Conservation (phyloP, 2,797 vertebrate genomes). For the Argyrosomus regius region DNA sequence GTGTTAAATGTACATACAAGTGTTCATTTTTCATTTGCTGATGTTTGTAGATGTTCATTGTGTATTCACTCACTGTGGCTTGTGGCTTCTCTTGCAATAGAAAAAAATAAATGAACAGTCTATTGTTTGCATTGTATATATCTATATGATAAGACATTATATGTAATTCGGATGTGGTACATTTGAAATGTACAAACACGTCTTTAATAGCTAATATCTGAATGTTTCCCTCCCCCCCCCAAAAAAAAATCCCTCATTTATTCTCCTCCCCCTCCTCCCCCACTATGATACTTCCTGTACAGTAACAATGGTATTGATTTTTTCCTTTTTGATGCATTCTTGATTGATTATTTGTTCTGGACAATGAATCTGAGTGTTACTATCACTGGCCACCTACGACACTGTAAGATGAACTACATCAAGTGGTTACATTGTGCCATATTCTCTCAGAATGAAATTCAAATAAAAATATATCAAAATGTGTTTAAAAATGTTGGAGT, state of each 20-base stretch:
- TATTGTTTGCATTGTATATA: conserved; percentile 85
- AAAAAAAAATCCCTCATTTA: conserved; percentile 27
- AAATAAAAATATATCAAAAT: conserved; percentile 82
- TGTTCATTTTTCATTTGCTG: conserved; percentile 77
- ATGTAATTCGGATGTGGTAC: conserved; percentile 81
- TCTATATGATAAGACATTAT: conserved; percentile 78
- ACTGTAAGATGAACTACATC: conserved; percentile 77
- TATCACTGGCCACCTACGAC: conserved; percentile 66
- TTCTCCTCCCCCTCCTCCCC: conserved; percentile 16
- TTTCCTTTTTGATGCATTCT: conserved; percentile 77
- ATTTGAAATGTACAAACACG: conserved; percentile 84
- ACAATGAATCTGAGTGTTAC: conserved; percentile 75
- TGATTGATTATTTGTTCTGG: conserved; percentile 73
- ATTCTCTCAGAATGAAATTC: conserved; percentile 82
- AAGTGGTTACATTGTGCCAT: conserved; percentile 83
- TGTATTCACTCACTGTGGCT: conserved; percentile 80
- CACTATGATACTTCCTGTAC: conserved; percentile 73
- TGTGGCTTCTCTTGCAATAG: conserved; percentile 83
- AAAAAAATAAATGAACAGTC: conserved; percentile 66
- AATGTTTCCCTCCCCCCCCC: conserved; percentile 69
- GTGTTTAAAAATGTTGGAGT: conserved; percentile 38
- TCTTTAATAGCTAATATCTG: conserved; percentile 84
- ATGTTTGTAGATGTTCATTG: conserved; percentile 76
- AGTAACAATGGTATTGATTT: conserved; percentile 79
- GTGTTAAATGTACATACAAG: conserved; percentile 73